Base-by-base conservation (phyloP, 2,888 invertebrate genomes). In the Norana najaformis region DNA sequence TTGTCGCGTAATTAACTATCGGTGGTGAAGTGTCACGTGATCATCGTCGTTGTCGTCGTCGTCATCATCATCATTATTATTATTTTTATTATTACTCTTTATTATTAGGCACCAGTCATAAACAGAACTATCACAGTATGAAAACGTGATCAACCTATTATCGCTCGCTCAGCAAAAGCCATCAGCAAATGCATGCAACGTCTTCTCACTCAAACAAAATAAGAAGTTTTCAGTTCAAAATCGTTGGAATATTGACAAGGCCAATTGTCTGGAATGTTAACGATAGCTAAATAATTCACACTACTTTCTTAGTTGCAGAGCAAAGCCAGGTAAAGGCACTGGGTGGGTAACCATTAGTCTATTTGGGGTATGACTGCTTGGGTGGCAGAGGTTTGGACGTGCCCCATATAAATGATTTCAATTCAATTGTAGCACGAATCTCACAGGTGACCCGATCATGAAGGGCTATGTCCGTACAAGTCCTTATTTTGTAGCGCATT, bases 41-140 rank as follows among this genome's bases (percentile, higher is more conserved):
- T 23, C n/a, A n/a, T n/a, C n/a, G n/a, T n/a, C n/a, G n/a, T n/a
- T n/a, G n/a, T n/a, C n/a, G n/a, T n/a, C n/a, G n/a, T n/a, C n/a
- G n/a, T n/a, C n/a, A n/a, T n/a, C n/a, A n/a, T n/a, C n/a, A n/a
- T n/a, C n/a, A n/a, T n/a, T n/a, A n/a, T n/a, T n/a, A n/a, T n/a
- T n/a, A n/a, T n/a, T n/a, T n/a, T n/a, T n/a, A n/a, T n/a, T n/a
- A n/a, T n/a, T n/a, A n/a, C n/a, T n/a, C n/a, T n/a, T n/a, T n/a
- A n/a, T n/a, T n/a, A 69, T 69, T 69, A 69, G 69, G 69, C 69
- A 69, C 69, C 69, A 53, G 69, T 69, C 69, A 69, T n/a, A n/a
- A 69, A 69, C n/a, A n/a, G 16, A n/a, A 4, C 47, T 47, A 69
- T 69, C 69, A 69, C 69, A 69, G 69, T 8, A n/a, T 69, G 30